A percentile compares a stretch with the other conserved stretches of the same genome.
Conservation (phyloP, 1,140 invertebrate genomes). For the Battus philenor region DNA sequence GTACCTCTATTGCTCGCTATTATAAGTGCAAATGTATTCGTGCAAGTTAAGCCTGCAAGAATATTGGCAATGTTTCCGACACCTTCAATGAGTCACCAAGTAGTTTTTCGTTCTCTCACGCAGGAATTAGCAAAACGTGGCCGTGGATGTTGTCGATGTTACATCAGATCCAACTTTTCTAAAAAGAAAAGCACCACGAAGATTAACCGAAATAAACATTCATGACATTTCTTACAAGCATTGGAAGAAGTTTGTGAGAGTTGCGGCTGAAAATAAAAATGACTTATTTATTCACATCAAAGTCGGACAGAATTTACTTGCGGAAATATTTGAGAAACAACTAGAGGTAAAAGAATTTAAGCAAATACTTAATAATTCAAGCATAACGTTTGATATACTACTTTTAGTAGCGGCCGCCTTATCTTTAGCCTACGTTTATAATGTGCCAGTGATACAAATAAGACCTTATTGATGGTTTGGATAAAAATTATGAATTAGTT, state of each 20-base stretch:
- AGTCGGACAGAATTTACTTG: conserved; percentile 1
- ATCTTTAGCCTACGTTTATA: conserved; percentile 27
- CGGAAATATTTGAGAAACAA: conserved; percentile 24
- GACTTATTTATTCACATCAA: background rate
- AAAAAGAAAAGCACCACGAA: conserved; percentile 28
- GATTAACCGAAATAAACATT: conserved; percentile 57
- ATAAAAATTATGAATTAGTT: conserved; percentile 20
- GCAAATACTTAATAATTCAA: conserved; percentile 25
- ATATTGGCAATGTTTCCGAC: conserved; percentile 74
- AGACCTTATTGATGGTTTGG: conserved; percentile 30
- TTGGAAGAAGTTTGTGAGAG: conserved; percentile 14
- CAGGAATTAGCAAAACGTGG: conserved; percentile 64
- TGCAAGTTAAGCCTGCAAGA: conserved; percentile 19
- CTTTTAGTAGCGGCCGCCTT: conserved; percentile 28
- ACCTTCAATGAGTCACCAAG: conserved; percentile 74
- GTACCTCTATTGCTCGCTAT: background rate
- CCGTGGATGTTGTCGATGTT: conserved; percentile 65
- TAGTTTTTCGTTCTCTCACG: conserved; percentile 53
- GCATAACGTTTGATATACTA: conserved; percentile 34
- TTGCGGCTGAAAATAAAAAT: conserved; percentile 5
- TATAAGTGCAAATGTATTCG: too few species aligned
- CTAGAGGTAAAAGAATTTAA: conserved; percentile 26
- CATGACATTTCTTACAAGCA: conserved; percentile 37
- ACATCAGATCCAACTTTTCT: conserved; percentile 51
- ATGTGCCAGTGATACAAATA: conserved; percentile 35